Percentiles rank a stretch among this genome's conserved stretches.
Conservation (phyloP, 2,888 invertebrate genomes). For the Noctua janthina region DNA sequence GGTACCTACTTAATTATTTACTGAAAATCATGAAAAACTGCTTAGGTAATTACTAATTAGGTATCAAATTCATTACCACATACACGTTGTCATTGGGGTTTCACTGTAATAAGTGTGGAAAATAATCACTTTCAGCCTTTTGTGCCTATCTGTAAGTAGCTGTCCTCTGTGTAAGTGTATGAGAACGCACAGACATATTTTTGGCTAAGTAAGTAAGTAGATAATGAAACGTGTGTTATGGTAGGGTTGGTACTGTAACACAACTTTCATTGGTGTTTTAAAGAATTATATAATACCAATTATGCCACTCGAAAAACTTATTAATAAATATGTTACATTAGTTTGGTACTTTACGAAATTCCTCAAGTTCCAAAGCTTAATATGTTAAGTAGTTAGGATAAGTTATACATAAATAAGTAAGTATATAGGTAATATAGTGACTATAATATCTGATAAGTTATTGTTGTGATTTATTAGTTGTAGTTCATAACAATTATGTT, state of each 20-base stretch:
- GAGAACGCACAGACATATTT: background rate
- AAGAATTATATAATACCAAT: background rate
- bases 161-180: no score
- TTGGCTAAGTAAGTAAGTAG: background rate
- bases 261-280: background rate
- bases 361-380: conserved; percentile 82
- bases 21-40: background rate
- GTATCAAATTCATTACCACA: background rate
- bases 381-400: conserved; percentile 62
- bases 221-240: background rate
- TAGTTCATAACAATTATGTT: conserved; percentile 73
- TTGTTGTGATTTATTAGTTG: conserved; percentile 80
- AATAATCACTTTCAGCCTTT: background rate
- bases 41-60: background rate
- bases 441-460: conserved; percentile 70
- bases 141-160: no score
- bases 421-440: conserved; percentile 14
- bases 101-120: background rate
- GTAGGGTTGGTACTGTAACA: background rate
- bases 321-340: conserved; percentile 23
- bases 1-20: background rate
- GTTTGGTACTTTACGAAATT: conserved; percentile 65
- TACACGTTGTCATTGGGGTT: background rate
- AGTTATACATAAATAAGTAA: conserved; percentile 45
- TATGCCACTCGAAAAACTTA: background rate